A percentile compares a stretch with the other conserved stretches of the same genome.
Conservation (phyloP, 2,113 vertebrate genomes). For the Piprites chloris region DNA sequence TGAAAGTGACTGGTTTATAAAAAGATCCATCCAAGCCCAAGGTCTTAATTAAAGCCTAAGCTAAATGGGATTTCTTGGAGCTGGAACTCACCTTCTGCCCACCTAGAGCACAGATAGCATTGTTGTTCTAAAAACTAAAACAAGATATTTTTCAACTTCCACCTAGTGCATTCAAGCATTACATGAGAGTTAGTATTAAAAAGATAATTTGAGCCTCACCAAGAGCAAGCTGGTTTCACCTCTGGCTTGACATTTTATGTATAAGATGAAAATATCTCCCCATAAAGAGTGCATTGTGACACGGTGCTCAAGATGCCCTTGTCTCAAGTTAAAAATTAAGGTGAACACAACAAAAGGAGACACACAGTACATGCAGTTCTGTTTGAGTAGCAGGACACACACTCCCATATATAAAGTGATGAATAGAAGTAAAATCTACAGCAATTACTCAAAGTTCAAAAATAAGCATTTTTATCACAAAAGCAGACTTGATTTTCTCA, state of each 20-base stretch:
- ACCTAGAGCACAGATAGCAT: accelerated
- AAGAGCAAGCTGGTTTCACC: neutral
- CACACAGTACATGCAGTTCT: neutral
- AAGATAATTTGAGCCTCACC: neutral
- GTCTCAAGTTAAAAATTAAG: neutral
- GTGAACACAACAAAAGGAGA: neutral
- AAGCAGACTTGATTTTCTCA: neutral
- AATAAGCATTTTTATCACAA: neutral
- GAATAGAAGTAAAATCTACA: neutral
- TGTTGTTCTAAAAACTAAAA: neutral
- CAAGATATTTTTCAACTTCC: neutral
- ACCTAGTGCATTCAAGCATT: neutral
- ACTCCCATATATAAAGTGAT: neutral
- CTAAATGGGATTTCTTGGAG: neutral
- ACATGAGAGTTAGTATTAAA: neutral
- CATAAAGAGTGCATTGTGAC: neutral
- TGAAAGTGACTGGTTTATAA: neutral
- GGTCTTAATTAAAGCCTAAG: neutral
- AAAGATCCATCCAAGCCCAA: neutral
- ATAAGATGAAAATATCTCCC: neutral
- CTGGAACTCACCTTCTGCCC: neutral
- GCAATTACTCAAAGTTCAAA: neutral
- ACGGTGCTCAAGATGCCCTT: neutral
- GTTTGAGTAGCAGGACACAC: neutral
- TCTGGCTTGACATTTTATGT: neutral